Conservation (phyloP, 2,113 vertebrate genomes). For the Syrrhaptes paradoxus region DNA sequence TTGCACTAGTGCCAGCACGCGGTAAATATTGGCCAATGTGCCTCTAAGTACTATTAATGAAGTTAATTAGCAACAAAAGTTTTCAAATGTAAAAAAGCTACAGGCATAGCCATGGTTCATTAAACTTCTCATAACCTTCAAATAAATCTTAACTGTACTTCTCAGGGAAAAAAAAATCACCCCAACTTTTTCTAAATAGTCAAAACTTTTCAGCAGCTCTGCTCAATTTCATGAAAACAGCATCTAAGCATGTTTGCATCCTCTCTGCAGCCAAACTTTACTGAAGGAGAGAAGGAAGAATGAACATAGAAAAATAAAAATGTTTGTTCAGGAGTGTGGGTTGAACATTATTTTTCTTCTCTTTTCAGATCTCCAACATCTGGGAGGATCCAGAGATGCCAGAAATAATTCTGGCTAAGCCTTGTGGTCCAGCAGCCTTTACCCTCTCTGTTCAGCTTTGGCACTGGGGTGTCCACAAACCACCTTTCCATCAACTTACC, state of each 20-base stretch:
- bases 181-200: neutral
- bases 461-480: neutral
- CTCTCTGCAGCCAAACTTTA: neutral
- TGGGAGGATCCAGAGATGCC: neutral
- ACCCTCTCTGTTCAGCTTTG: neutral
- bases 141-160: conserved; percentile 18
- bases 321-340: neutral
- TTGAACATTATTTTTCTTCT: neutral
- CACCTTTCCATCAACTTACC: neutral
- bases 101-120: conserved; percentile 43
- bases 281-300: neutral
- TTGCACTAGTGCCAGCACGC: neutral
- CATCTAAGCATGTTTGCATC: neutral
- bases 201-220: neutral
- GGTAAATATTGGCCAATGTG: conserved; percentile 62
- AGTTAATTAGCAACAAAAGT: conserved; percentile 73
- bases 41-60: conserved; percentile 63
- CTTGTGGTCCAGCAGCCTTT: neutral
- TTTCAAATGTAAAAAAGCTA: conserved; percentile 62
- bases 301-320: neutral
- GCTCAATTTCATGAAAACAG: neutral
- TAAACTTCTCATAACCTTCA: conserved; percentile 45
- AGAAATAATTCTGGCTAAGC: neutral
- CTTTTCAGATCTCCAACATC: neutral
- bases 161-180: neutral